Evolutionary conservation across 1,140 invertebrate species (phyloP), one percentile per base, ranked within the genome.

Genomic region (Drosophila orosa): DNA sequence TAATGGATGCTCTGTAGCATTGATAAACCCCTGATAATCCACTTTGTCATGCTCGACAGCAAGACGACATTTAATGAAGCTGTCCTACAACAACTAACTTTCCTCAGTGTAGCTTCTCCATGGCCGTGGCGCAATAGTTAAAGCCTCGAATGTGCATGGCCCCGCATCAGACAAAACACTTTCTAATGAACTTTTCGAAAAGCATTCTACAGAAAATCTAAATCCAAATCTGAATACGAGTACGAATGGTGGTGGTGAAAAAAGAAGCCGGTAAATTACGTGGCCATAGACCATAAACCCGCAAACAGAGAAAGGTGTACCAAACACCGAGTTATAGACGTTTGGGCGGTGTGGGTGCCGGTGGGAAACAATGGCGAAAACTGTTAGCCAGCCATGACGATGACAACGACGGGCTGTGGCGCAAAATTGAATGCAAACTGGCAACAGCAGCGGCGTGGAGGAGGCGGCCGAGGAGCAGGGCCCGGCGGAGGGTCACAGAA

Each of bases 141-240:
- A 19, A 42, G 40, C 10, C 17, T 68, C 66, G 59, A 50, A 55
- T 75, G 78, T 82, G 69, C 83, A 87, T 17, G 35, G 62, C 62
- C 71, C 48, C 83, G 78, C 80, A 86, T 82, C 83, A 62, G 55
- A 62, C 67, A 68, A 75, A 76, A 83, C 83, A 86, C 83, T 86
- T 86, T 86, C 83, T 89, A 86, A 86, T 87, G 75, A 87, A 86
- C 84, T 89, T 86, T 83, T 73, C 66, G 57, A 79, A 81, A 87
- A 75, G 27, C 59, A 76, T 87, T 87, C 84, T 87, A 47, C 58
- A 48, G 62, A 62, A 75, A 75, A 86, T 79, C 74, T 72, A 56
- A 84, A 80, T 77, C 74, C 68, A 72, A 79, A 83, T 77, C 74
- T 74, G 74, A 79, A 84, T 83, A 72, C 31, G 67, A 55, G 55